Evolutionary conservation across 1,140 invertebrate species (phyloP).

Genomic region (Augochlora pura): DNA sequence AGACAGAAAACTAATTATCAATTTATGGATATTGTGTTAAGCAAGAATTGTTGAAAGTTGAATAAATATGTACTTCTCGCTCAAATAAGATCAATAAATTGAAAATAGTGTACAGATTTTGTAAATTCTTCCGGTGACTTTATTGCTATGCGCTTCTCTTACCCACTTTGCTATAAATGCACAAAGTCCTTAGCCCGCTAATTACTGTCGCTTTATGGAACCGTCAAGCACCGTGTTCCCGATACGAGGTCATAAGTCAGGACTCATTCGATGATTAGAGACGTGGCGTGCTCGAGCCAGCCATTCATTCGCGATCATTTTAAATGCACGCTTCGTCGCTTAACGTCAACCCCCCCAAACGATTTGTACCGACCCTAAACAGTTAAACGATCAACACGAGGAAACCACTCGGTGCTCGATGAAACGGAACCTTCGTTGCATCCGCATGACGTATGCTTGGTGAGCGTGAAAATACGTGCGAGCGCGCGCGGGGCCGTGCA

Average conservation of each 20-base stretch:
- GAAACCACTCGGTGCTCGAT: conserved; percentile 52
- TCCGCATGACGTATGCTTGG: conserved; percentile 55
- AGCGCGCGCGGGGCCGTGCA: not conserved
- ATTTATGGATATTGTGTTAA: too few relatives aligned
- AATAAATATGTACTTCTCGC: too few relatives aligned
- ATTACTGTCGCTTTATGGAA: too few relatives aligned
- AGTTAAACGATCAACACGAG: conserved; percentile 46
- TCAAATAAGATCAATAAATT: too few relatives aligned
- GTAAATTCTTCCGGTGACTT: too few relatives aligned
- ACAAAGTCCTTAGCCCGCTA: too few relatives aligned
- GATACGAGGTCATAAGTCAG: not conserved
- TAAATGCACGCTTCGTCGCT: conserved; percentile 37
- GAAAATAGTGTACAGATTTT: too few relatives aligned
- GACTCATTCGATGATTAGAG: not conserved
- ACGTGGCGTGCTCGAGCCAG: not conserved
- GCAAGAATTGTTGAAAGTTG: too few relatives aligned
- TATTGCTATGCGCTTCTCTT: too few relatives aligned
- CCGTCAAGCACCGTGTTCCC: too few relatives aligned
- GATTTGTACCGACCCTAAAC: conserved; percentile 46
- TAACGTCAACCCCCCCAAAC: conserved; percentile 29
- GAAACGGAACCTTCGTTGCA: conserved; percentile 55
- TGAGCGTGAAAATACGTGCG: conserved; percentile 50
- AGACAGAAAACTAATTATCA: too few relatives aligned
- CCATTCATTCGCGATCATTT: conserved; percentile 21
- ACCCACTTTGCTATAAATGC: too few relatives aligned